phyloP scores from a whole-genome alignment of 92 coral and sea anemone species.

The Chrysogorgia sp. region DNA sequence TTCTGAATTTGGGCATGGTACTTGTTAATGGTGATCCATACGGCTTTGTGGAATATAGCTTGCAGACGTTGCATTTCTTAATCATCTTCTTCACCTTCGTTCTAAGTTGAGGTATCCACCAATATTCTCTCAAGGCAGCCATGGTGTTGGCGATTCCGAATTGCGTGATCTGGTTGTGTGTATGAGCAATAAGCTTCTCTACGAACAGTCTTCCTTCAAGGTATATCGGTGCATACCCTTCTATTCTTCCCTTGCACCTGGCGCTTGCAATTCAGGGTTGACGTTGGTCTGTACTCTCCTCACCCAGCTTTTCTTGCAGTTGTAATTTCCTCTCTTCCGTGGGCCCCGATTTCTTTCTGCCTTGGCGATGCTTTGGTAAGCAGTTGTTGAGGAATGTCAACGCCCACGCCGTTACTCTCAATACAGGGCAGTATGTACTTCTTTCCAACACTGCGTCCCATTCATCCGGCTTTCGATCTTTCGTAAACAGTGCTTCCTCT shows the following conservation, averaged over 20 bases:
- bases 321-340: slow-evolving; percentile 47
- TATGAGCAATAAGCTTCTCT: slow-evolving; percentile 37
- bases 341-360: slow-evolving; percentile 44
- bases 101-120: slow-evolving; percentile 57
- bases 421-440: slow-evolving; percentile 49
- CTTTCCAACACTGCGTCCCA: slow-evolving; percentile 59
- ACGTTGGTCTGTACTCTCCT: slow-evolving; percentile 34
- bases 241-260: slow-evolving; percentile 59
- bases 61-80: slow-evolving; percentile 49
- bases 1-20: slow-evolving; percentile 46
- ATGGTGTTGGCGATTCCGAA: slow-evolving; percentile 50
- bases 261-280: slow-evolving; percentile 20
- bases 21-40: slow-evolving; percentile 40
- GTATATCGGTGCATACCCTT: slow-evolving; percentile 53
- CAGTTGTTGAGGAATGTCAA: slow-evolving; percentile 57
- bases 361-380: slow-evolving; percentile 3
- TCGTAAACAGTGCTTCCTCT: slow-evolving; percentile 20
- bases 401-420: slow-evolving; percentile 55
- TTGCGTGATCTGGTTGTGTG: slow-evolving; percentile 27
- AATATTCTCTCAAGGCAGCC: slow-evolving; percentile 53
- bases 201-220: slow-evolving; percentile 36
- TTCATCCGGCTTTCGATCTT: slow-evolving; percentile 49
- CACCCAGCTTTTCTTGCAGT: slow-evolving; percentile 43
- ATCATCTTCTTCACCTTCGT: slow-evolving; percentile 42
- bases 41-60: slow-evolving; percentile 44